Evolutionary conservation across 2,797 vertebrate genomes (phyloP).

Genomic region (Xenops minutus): DNA sequence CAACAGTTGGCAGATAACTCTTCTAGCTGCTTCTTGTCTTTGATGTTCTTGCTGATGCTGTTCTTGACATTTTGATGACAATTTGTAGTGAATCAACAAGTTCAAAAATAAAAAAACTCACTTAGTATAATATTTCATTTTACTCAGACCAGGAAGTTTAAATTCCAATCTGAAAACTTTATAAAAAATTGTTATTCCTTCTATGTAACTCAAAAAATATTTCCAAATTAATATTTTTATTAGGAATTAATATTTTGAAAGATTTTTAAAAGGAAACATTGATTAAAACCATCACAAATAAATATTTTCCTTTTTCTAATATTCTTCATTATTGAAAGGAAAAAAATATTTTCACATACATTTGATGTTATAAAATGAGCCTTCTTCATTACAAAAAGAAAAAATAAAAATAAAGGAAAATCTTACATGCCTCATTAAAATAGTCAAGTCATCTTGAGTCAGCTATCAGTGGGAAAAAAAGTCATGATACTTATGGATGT

Average conservation of each 20-base stretch:
- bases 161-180: neutral
- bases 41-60: neutral
- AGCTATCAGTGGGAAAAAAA: neutral
- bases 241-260: neutral
- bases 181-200: neutral
- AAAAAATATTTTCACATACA: neutral
- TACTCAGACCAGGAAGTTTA: neutral
- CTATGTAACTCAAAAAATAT: neutral
- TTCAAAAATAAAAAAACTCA: neutral
- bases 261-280: neutral
- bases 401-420: neutral
- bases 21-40: neutral
- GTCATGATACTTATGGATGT: neutral
- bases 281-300: neutral
- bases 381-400: accelerated
- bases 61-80: neutral
- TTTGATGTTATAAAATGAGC: neutral
- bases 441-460: neutral
- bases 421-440: neutral
- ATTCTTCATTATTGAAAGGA: neutral
- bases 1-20: neutral
- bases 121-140: neutral
- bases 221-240: neutral
- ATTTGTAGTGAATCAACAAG: neutral
- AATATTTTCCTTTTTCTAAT: neutral